A percentile compares a stretch with the other conserved stretches of the same genome.
These are phyloP conservation scores for Agrochola macilenta DNA, from an alignment of 2,888 invertebrate genomes.

Conservation along the genomic window DNA sequence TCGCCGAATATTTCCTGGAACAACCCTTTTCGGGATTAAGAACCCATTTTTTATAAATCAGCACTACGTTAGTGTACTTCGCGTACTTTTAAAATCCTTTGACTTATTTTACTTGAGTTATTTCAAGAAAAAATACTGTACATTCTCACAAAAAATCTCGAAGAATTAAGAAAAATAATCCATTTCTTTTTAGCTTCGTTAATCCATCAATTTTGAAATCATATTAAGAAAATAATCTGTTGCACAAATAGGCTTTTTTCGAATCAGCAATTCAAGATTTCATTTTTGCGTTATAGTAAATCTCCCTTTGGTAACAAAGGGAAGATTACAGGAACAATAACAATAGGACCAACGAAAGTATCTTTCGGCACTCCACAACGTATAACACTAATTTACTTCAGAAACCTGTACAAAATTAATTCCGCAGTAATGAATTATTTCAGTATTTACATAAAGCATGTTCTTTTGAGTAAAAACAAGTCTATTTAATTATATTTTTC, in stretches of 20 bases:
- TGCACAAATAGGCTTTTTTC: not conserved
- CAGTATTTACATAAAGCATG: slow-evolving; percentile 4
- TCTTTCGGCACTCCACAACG: slow-evolving; percentile 6
- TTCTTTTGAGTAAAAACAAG: slow-evolving; percentile 21
- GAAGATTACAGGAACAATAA: not conserved
- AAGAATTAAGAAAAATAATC: not conserved
- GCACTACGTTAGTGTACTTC: slow-evolving; percentile 56
- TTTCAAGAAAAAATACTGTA: slow-evolving; percentile 36
- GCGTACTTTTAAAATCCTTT: slow-evolving; percentile 60
- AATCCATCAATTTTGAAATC: slow-evolving; percentile 11
- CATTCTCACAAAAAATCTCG: not conserved
- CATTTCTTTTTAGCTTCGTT: slow-evolving; percentile 5
- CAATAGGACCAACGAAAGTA: not conserved
- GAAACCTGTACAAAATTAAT: not conserved
- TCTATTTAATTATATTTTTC: slow-evolving; percentile 27
- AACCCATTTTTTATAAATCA: slow-evolving; percentile 67
- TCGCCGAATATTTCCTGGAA: slow-evolving; percentile 67
- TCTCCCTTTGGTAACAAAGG: not conserved
- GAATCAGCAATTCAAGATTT: not conserved
- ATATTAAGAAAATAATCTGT: slow-evolving; percentile 5
- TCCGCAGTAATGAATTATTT: slow-evolving; percentile 2
- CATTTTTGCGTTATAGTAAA: not conserved
- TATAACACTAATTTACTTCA: not conserved
- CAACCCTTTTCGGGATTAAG: slow-evolving; percentile 81
- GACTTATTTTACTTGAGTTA: slow-evolving; percentile 51